Evolutionary conservation across 2,797 vertebrate species (phyloP), one percentile per base, ranked within the genome.

Genomic region (Eulemur mongoz): DNA sequence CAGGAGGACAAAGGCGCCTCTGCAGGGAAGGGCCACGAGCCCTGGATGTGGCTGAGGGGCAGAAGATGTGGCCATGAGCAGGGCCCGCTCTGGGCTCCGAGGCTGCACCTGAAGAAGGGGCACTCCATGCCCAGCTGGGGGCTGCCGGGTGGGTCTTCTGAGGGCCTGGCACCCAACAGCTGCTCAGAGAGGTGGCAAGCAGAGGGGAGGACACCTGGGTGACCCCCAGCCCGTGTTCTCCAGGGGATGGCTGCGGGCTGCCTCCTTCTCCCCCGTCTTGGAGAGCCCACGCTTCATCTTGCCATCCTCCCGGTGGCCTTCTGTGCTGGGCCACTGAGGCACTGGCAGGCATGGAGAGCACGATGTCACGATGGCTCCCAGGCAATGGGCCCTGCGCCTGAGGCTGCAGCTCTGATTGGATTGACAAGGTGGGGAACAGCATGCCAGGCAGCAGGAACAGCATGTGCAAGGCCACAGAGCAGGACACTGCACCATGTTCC

Each of bases 41-140:
- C 43, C 35, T 25, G 14, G 38, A 4, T 20, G 35, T n/a, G 54
- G 30, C 43, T n/a, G 25, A 86, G 59, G n/a, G 25, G 32, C 22
- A 30, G 27, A 11, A 17, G 2, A 2, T 9, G 30, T 52, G 70
- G 22, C 72, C 20, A 0, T 35, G 38, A 61, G 59, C 27, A 40
- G 9, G 32, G 45, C 5, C 0, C 13, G 45, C 43, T 14, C 27
- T n/a, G 84, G 59, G 13, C 27, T 80, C 65, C 5, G 14, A 80
- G 72, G 25, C 27, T 35, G 43, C 13, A 27, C 9, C 43, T 45
- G 40, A 61, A 57, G 59, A 69, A 92, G 25, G 38, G 25, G n/a
- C 5, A 54, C 38, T 7, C 0, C 0, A 35, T 27, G 1, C 2
- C 11, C 5, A 35, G 12, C 25, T 69, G 10, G 35, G 54, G 17